These are phyloP conservation scores for Sinocyclocheilus rhinocerous DNA, from an alignment of 2,113 vertebrate genomes.

Conservation along the genomic window DNA sequence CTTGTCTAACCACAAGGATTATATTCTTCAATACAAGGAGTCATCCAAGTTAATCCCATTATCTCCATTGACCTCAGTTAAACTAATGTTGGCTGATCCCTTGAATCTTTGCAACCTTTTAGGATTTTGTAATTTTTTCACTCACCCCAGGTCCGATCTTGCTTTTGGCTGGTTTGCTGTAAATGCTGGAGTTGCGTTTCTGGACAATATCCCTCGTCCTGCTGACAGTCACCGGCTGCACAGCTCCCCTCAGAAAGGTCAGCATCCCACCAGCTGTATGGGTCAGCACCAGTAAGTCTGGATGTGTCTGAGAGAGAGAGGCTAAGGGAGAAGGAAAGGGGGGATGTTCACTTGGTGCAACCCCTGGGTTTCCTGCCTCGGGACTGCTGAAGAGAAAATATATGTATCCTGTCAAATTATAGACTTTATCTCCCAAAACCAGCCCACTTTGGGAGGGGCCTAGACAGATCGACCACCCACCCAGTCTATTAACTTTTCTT, in stretches of 20 bases:
- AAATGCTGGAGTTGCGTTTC: slow-evolving; percentile 59
- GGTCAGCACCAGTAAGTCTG: slow-evolving; percentile 2
- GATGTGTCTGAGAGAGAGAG: background rate
- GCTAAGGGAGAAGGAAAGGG: slow-evolving; percentile 11
- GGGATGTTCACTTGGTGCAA: slow-evolving; percentile 26
- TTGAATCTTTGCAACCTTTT: background rate
- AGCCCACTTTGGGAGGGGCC: slow-evolving; percentile 52
- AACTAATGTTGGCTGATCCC: too few species aligned
- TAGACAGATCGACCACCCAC: background rate
- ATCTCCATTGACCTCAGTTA: background rate
- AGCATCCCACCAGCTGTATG: slow-evolving; percentile 43
- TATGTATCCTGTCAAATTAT: slow-evolving; percentile 40
- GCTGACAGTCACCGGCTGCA: slow-evolving; percentile 31
- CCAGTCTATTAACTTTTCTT: background rate
- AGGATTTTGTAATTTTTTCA: slow-evolving; percentile 16
- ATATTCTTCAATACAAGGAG: background rate
- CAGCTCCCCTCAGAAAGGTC: slow-evolving; percentile 41
- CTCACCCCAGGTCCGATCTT: slow-evolving; percentile 69
- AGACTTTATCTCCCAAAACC: slow-evolving; percentile 34
- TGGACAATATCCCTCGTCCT: slow-evolving; percentile 44
- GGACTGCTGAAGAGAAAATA: slow-evolving; percentile 33
- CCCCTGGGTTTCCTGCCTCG: slow-evolving; percentile 46
- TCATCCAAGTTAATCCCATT: background rate
- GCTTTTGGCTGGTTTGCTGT: slow-evolving; percentile 68
- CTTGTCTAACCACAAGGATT: background rate